These are phyloP conservation scores for Osmerus mordax DNA, from an alignment of 2,113 vertebrate genomes.

Conservation along the genomic window DNA sequence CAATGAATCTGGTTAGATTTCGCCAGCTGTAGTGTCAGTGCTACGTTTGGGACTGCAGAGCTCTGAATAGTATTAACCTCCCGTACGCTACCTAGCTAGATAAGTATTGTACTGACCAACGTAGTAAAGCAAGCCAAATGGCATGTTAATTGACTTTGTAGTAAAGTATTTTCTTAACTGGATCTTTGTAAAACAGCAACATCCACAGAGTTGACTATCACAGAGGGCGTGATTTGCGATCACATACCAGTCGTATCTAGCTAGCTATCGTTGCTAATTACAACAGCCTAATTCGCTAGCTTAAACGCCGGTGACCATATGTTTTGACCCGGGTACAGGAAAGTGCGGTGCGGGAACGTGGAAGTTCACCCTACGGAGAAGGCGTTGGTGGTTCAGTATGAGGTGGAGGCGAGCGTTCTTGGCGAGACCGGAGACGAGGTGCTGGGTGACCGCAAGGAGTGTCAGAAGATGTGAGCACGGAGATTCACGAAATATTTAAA, in stretches of 20 bases:
- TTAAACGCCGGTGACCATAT: no score
- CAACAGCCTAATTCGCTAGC: no score
- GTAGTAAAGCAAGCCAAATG: not conserved
- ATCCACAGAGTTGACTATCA: no score
- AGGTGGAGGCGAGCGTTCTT: constrained; percentile 93
- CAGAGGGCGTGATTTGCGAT: no score
- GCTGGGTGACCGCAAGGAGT: constrained; percentile 92
- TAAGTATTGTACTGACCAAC: not conserved
- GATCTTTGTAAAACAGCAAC: not conserved
- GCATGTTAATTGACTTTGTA: not conserved
- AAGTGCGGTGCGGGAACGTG: constrained; percentile 89
- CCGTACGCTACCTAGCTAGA: not conserved
- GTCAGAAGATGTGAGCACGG: constrained; percentile 92
- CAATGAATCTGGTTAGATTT: not conserved
- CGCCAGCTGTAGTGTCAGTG: not conserved
- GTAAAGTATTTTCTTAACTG: not conserved
- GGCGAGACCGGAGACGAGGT: constrained; percentile 86
- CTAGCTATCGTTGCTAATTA: no score
- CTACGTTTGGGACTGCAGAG: not conserved
- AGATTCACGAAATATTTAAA: no score
- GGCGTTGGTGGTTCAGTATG: constrained; percentile 95
- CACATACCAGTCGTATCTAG: not conserved
- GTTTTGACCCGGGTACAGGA: constrained; percentile 63
- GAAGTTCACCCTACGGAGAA: constrained; percentile 97
- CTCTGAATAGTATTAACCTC: no score